phyloP scores from a whole-genome alignment of 2,113 vertebrate species.

The Ammodytes marinus region DNA sequence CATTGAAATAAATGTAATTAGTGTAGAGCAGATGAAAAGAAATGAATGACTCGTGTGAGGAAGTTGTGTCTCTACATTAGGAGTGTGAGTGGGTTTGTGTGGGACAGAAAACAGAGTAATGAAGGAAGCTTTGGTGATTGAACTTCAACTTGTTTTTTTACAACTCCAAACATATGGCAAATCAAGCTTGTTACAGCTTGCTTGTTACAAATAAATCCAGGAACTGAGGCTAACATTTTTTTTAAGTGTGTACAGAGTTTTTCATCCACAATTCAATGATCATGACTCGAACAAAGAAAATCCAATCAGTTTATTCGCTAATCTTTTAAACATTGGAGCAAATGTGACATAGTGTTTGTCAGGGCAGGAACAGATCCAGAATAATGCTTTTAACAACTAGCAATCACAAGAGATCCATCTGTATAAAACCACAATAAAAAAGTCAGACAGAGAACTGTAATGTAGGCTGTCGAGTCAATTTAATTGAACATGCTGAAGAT shows the following conservation, averaged over 20 bases:
- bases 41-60: slow-evolving; percentile 8
- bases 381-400: slow-evolving; percentile 1
- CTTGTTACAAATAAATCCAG: slow-evolving; percentile 18
- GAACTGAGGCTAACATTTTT: not conserved
- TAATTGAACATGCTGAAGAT: not conserved
- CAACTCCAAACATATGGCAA: slow-evolving; percentile 33
- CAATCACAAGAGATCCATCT: slow-evolving; percentile 12
- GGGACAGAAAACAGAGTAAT: slow-evolving; percentile 18
- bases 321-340: slow-evolving; percentile 4
- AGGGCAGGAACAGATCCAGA: not conserved
- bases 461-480: not conserved
- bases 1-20: slow-evolving; percentile 30
- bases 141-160: slow-evolving; percentile 33
- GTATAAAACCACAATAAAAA: not conserved
- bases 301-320: slow-evolving; percentile 16
- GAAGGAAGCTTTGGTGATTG: slow-evolving; percentile 23
- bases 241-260: not conserved
- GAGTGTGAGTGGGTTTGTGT: slow-evolving; percentile 1
- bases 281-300: slow-evolving; percentile 17
- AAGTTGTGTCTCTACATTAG: not conserved
- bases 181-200: slow-evolving; percentile 50
- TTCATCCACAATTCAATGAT: not conserved
- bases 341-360: slow-evolving; percentile 10
- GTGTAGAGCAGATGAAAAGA: not conserved
- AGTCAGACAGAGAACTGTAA: not conserved